A percentile compares a stretch with the other conserved stretches of the same genome.
phyloP scores from a whole-genome alignment of 2,797 vertebrate genomes.

The Ctenopoma kingsleyae region DNA sequence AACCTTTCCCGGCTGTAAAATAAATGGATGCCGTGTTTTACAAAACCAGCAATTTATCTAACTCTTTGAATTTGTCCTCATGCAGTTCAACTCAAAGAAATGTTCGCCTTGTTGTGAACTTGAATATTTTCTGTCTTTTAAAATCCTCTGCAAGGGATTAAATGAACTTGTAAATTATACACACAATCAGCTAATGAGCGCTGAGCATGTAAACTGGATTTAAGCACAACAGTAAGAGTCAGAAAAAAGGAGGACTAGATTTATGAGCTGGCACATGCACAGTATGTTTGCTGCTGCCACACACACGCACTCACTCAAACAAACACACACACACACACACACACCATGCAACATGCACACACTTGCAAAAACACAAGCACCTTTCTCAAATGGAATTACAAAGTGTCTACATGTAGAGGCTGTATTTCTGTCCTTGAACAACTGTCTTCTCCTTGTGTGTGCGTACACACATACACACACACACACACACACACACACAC shows the following conservation, averaged over 20 bases:
- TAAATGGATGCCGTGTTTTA: not conserved
- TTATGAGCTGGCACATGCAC: slow-evolving; percentile 65
- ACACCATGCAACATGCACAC: slow-evolving; percentile 2
- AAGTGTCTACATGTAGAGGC: slow-evolving; percentile 66
- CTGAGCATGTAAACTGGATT: slow-evolving; percentile 72
- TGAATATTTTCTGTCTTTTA: slow-evolving; percentile 42
- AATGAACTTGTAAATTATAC: slow-evolving; percentile 67
- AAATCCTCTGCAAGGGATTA: slow-evolving; percentile 38
- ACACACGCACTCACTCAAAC: slow-evolving; percentile 8
- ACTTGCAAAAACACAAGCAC: slow-evolving; percentile 40
- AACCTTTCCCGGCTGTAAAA: not conserved
- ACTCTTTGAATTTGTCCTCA: not conserved
- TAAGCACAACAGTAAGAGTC: slow-evolving; percentile 72
- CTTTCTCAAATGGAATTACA: slow-evolving; percentile 76
- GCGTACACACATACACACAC: slow-evolving; percentile 6
- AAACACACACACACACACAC: slow-evolving; percentile 10
- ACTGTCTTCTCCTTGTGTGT: slow-evolving; percentile 63
- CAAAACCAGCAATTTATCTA: not conserved
- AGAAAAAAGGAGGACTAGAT: slow-evolving; percentile 51
- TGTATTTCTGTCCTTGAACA: slow-evolving; percentile 79
- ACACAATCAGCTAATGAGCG: slow-evolving; percentile 80
- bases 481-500: slow-evolving; percentile 32
- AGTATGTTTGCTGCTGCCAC: slow-evolving; percentile 23
- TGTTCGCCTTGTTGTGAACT: slow-evolving; percentile 14
- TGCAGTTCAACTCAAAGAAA: slow-evolving; percentile 12